A percentile compares a stretch with the other conserved stretches of the same genome.
Conservation (phyloP, 2,888 invertebrate species). For the Crematogaster levior region DNA sequence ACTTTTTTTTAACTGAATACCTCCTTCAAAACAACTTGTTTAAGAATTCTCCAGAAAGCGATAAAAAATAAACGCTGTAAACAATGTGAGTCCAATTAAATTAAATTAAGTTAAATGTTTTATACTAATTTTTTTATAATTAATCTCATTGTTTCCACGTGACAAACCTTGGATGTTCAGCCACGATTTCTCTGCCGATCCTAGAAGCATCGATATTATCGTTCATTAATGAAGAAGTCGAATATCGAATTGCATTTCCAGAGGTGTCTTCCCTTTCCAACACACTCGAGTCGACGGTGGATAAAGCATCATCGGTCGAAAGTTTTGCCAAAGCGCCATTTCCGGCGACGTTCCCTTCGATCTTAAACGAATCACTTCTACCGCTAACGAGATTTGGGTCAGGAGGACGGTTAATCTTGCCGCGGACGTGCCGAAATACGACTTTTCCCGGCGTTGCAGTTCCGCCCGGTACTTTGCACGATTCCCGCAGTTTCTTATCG, state of each 20-base stretch:
- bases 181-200: background rate
- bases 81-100: background rate
- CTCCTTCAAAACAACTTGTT: background rate
- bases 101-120: background rate
- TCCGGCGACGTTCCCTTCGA: slow-evolving; percentile 1
- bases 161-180: background rate
- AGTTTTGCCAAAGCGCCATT: slow-evolving; percentile 24
- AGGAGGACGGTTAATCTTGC: slow-evolving; percentile 34
- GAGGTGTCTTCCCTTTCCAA: background rate
- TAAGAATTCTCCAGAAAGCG: background rate
- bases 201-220: background rate
- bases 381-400: slow-evolving; percentile 31
- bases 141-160: background rate
- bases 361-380: slow-evolving; percentile 35
- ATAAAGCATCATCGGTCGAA: slow-evolving; percentile 33
- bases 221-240: background rate
- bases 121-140: background rate
- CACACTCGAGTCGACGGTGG: background rate
- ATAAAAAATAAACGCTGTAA: background rate
- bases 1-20: background rate
- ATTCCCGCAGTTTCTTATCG: slow-evolving; percentile 41
- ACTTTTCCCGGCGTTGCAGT: slow-evolving; percentile 33
- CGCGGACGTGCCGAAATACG: slow-evolving; percentile 39
- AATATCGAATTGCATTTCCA: background rate
- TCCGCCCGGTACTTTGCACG: slow-evolving; percentile 23